Conservation (phyloP, 1,140 invertebrate species). For the Lycorma delicatula region DNA sequence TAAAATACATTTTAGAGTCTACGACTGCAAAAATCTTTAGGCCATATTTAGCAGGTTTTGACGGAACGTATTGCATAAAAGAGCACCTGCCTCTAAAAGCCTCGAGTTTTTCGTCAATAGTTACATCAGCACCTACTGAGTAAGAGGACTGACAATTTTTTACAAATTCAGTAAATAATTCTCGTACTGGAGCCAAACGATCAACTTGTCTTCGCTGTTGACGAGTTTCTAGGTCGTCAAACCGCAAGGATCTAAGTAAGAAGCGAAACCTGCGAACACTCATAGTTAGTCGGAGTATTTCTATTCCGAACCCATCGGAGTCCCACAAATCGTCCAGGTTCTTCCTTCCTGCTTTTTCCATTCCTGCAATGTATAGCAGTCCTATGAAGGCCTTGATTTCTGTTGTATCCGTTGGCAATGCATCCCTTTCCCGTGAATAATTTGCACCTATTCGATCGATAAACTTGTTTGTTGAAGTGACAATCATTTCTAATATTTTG, state of each 20-base stretch:
- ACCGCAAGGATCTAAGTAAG: constrained; percentile 26
- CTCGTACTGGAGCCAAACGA: constrained; percentile 24
- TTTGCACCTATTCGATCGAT: constrained; percentile 13
- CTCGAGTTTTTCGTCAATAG: constrained; percentile 34
- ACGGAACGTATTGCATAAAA: constrained; percentile 39
- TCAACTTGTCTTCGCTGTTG: constrained; percentile 19
- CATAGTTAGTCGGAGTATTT: constrained; percentile 17
- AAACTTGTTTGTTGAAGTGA: constrained; percentile 15
- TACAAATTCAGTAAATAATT: constrained; percentile 25
- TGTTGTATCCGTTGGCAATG: constrained; percentile 13
- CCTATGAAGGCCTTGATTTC: constrained; percentile 18
- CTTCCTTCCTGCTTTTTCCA: constrained; percentile 10
- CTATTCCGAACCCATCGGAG: constrained; percentile 16
- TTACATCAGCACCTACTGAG: constrained; percentile 20
- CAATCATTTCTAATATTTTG: constrained; percentile 15
- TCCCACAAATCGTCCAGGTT: constrained; percentile 17
- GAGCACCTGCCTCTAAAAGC: constrained; percentile 35
- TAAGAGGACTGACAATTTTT: constrained; percentile 27
- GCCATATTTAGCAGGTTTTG: constrained; percentile 38
- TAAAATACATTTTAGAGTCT: constrained; percentile 30
- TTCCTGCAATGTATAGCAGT: constrained; percentile 16
- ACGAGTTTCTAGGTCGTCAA: constrained; percentile 32
- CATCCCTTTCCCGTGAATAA: constrained; percentile 19
- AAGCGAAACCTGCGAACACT: constrained; percentile 8
- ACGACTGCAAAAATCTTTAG: constrained; percentile 36